Percentiles rank a stretch among this genome's conserved stretches.
Conservation (phyloP, 2,113 vertebrate species). For the Mesoclemmys tuberculata region DNA sequence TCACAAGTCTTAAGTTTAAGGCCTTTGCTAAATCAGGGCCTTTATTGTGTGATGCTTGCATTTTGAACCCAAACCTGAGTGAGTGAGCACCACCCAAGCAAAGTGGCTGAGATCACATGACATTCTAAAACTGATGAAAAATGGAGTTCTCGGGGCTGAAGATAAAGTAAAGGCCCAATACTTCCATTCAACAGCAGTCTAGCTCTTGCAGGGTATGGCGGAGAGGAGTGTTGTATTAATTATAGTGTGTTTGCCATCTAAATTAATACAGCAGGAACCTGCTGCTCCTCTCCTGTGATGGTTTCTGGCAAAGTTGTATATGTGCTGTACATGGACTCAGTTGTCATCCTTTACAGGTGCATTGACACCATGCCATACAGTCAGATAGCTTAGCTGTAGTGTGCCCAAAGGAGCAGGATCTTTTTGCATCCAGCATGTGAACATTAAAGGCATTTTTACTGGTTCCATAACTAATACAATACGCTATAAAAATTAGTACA, state of each 20-base stretch:
- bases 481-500: background rate
- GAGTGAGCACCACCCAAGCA: background rate
- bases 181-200: background rate
- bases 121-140: background rate
- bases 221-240: too few relatives aligned
- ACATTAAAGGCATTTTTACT: background rate
- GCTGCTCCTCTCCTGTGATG: background rate
- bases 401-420: background rate
- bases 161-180: background rate
- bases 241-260: too few relatives aligned
- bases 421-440: background rate
- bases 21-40: background rate
- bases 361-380: background rate
- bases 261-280: too few relatives aligned
- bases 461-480: background rate
- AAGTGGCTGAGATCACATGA: background rate
- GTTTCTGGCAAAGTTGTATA: background rate
- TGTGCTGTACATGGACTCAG: background rate
- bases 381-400: background rate
- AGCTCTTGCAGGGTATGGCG: too few relatives aligned
- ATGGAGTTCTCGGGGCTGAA: background rate
- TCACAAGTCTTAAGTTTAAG: fast-evolving
- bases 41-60: fast-evolving
- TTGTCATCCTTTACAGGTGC: background rate
- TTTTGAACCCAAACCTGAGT: background rate